Conservation (phyloP, 2,113 vertebrate species). For the Parus major region DNA sequence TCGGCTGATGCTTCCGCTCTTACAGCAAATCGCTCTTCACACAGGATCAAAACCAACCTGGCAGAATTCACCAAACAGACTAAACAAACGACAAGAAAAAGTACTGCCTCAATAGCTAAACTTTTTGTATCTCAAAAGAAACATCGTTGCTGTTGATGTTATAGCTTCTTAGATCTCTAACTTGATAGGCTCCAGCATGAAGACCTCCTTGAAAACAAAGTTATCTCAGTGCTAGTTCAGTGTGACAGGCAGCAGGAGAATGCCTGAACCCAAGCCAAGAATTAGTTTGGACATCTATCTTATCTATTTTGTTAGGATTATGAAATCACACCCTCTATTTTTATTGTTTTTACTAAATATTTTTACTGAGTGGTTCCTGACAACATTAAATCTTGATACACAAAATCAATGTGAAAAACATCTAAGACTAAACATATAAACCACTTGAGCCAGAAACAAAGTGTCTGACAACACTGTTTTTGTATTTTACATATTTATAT, state of each 20-base stretch:
- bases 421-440: constrained; percentile 40
- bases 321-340: neutral
- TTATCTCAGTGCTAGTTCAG: neutral
- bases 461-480: neutral
- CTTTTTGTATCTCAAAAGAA: neutral
- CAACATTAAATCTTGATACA: neutral
- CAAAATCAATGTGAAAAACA: neutral
- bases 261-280: neutral
- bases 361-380: constrained; percentile 20
- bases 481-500: constrained; percentile 28
- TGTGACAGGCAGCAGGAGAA: neutral
- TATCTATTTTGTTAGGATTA: constrained; percentile 1
- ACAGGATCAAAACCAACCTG: neutral
- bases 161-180: neutral
- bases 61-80: neutral
- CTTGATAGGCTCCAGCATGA: neutral
- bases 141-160: neutral
- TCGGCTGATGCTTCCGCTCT: neutral
- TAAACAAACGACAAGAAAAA: constrained; percentile 7
- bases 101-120: neutral
- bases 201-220: neutral
- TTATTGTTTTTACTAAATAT: neutral
- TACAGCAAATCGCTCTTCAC: neutral
- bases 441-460: neutral
- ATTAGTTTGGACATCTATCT: neutral